Percentiles rank a stretch among this genome's conserved stretches.
Conservation (phyloP, 2,888 invertebrate genomes). For the Acronicta leporina region DNA sequence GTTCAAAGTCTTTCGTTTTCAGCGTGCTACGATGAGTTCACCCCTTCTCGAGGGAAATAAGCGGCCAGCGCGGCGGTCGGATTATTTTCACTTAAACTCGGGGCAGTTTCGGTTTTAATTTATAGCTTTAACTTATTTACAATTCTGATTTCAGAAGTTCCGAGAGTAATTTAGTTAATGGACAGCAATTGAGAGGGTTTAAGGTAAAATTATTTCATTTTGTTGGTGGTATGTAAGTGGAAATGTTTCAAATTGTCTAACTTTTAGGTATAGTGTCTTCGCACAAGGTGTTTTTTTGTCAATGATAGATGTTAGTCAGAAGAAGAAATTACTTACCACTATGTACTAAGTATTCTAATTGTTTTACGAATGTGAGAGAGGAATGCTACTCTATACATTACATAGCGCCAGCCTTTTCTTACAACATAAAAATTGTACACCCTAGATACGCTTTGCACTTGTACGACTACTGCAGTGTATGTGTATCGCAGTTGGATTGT, state of each 20-base stretch:
- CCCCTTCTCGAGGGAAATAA: slow-evolving; percentile 38
- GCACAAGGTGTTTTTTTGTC: too few species aligned
- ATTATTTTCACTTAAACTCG: slow-evolving; percentile 17
- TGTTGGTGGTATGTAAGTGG: not conserved
- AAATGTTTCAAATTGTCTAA: not conserved
- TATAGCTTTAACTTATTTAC: slow-evolving; percentile 4
- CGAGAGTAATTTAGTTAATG: slow-evolving; percentile 7
- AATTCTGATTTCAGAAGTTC: slow-evolving; percentile 2
- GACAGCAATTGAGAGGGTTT: not conserved
- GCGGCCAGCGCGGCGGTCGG: slow-evolving; percentile 1
- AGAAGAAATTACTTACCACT: too few species aligned
- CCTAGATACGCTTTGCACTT: too few species aligned
- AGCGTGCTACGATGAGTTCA: not conserved
- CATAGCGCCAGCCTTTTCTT: too few species aligned
- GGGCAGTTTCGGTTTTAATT: slow-evolving; percentile 7
- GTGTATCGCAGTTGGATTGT: too few species aligned
- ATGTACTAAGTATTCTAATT: too few species aligned
- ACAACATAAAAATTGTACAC: too few species aligned
- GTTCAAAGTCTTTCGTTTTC: not conserved
- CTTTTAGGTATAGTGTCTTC: too few species aligned
- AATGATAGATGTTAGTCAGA: too few species aligned
- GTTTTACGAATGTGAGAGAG: too few species aligned
- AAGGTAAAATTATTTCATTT: not conserved
- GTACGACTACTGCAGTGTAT: too few species aligned
- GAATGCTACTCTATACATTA: too few species aligned